Evolutionary conservation across 2,888 invertebrate species (phyloP), one percentile per base, ranked within the genome.

Genomic region (Molanna angustata): DNA sequence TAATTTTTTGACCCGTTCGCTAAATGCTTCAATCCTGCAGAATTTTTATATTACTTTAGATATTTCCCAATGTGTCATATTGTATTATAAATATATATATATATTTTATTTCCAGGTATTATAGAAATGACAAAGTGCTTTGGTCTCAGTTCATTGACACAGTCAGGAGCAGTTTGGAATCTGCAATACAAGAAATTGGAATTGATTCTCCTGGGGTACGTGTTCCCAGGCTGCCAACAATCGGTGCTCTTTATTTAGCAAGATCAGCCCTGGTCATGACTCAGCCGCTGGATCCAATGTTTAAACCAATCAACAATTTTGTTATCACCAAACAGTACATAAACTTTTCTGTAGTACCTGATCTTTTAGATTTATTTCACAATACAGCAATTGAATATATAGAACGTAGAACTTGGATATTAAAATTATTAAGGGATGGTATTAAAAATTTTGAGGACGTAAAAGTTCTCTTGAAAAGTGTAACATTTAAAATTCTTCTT

Each of bases 351-450:
- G 80, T 84, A 2, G 85, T 95, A n/a, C 95, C 95, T 0, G 94
- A 95, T 66, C 86, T 94, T 64, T 83, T 91, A 55, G 85, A 87
- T 46, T 80, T 94, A 31, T 86, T 94, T 65, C 87, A 90, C 65
- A 91, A 89, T 57, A 80, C 85, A 7, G 87, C 89, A 50, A 76
- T 89, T 0, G 81, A 86, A 61, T 78, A 82, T 48, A 76, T 79
- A 16, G 78, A 80, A 0, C 85, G 90, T 62, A 77, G 90, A 39
- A 71, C 76, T 19, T 96, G 94, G 84, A 85, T 94, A 27, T 71
- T 95, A 7, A 80, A 86, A 61, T 71, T 92, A 6, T 77, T 95
- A 22, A 73, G 78, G 13, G 85, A 91, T 62, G 93, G 94, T 1
- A 76, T 91, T 32, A 84, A 85, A 64, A 84, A 85, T 0, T 81